Conservation (phyloP, 1,140 invertebrate genomes). For the Pantala flavescens region DNA sequence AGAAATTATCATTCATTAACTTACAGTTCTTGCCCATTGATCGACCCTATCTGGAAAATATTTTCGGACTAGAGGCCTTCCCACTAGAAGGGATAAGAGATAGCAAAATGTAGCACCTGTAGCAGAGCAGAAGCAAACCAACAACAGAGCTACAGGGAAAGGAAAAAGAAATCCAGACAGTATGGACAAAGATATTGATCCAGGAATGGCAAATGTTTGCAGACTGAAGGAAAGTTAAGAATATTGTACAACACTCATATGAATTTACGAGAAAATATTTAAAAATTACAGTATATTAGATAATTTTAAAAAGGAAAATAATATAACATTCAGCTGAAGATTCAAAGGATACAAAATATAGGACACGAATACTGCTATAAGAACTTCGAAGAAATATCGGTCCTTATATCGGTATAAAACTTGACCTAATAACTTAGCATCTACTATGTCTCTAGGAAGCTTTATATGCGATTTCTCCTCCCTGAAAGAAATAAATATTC, state of each 20-base stretch:
- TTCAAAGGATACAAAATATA: conserved; percentile 97
- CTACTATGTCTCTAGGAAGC: conserved; percentile 86
- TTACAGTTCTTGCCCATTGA: conserved; percentile 74
- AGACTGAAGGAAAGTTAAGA: conserved; percentile 54
- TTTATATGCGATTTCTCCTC: conserved; percentile 81
- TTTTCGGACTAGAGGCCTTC: conserved; percentile 68
- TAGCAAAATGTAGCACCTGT: conserved; percentile 94
- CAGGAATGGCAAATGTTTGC: conserved; percentile 99
- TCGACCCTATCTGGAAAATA: conserved; percentile 82
- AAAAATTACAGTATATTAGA: no score
- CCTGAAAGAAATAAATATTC: conserved; percentile 49
- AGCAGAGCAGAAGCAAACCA: conserved; percentile 94
- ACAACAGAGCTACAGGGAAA: conserved; percentile 74
- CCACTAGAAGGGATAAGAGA: conserved; percentile 78
- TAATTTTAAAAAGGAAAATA: no score
- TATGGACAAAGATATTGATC: conserved; percentile 95
- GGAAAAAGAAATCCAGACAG: conserved; percentile 95
- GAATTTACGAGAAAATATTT: background rate
- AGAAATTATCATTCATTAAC: conserved; percentile 21
- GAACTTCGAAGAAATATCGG: conserved; percentile 84
- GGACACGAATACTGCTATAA: conserved; percentile 77
- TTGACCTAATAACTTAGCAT: conserved; percentile 88
- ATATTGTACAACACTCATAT: conserved; percentile 17
- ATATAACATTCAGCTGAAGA: no score
- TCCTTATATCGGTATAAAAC: conserved; percentile 90